Percentiles rank a stretch among this genome's conserved stretches.
Conservation (phyloP, 2,113 vertebrate species). For the Desmodus rotundus region DNA sequence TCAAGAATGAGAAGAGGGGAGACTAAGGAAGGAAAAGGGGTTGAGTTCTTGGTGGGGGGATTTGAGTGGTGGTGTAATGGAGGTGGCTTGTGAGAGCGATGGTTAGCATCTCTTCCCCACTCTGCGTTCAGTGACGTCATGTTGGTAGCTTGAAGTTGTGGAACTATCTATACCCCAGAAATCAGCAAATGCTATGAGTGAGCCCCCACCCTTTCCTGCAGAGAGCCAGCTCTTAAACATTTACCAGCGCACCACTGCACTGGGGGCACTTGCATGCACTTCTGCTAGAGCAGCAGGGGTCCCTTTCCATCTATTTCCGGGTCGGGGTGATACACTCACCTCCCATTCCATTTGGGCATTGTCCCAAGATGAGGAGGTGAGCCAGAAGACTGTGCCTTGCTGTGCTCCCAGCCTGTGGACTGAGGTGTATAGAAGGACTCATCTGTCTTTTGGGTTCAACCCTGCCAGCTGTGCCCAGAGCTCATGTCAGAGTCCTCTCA, state of each 20-base stretch:
- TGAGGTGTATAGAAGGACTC: neutral
- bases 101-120: neutral
- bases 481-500: neutral
- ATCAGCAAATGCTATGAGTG: neutral
- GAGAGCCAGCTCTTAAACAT: neutral
- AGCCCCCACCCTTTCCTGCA: neutral
- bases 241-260: neutral
- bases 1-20: neutral
- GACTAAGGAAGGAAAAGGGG: neutral
- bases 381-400: neutral
- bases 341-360: neutral
- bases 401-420: neutral
- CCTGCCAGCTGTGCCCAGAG: neutral
- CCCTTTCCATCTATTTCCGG: neutral
- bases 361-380: neutral
- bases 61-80: neutral
- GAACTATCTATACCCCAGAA: neutral
- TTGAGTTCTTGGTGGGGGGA: neutral
- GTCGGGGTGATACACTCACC: neutral
- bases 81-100: accelerated
- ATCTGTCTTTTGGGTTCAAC: neutral
- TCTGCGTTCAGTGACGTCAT: neutral
- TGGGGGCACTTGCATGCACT: neutral
- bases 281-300: neutral
- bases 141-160: neutral